phyloP scores from a whole-genome alignment of 2,113 vertebrate genomes.

The Oceanites oceanicus region DNA sequence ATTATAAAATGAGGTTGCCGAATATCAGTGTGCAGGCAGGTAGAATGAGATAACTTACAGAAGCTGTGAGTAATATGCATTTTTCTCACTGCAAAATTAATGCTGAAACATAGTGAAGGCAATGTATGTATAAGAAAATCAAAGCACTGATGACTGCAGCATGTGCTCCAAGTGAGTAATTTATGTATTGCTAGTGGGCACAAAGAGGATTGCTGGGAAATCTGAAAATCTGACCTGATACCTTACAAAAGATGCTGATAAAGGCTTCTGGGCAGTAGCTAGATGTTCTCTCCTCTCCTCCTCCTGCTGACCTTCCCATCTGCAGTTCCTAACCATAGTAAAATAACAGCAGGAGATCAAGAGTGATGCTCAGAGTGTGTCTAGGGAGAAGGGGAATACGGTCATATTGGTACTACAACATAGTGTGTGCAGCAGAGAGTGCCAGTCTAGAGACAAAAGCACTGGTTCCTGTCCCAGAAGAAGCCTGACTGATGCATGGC shows the following conservation, averaged over 20 bases:
- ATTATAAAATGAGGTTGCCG: not conserved
- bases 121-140: not conserved
- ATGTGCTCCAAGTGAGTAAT: not conserved
- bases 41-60: not conserved
- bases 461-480: not conserved
- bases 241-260: not conserved
- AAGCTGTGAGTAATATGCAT: not conserved
- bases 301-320: not conserved
- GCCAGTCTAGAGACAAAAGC: not conserved
- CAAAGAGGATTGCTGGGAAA: not conserved
- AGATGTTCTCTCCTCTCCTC: not conserved
- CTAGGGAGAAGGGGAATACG: not conserved
- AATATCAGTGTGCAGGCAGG: not conserved
- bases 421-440: rapidly evolving
- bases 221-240: not conserved
- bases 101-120: not conserved
- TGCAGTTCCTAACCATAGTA: not conserved
- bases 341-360: not conserved
- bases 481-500: not conserved
- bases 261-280: not conserved
- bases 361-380: not conserved
- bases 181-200: not conserved
- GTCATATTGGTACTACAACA: not conserved
- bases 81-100: not conserved
- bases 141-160: not conserved